A percentile compares a stretch with the other conserved stretches of the same genome.
These are phyloP conservation scores for Scarus forsteni DNA, from an alignment of 2,797 vertebrate species.

Conservation along the genomic window DNA sequence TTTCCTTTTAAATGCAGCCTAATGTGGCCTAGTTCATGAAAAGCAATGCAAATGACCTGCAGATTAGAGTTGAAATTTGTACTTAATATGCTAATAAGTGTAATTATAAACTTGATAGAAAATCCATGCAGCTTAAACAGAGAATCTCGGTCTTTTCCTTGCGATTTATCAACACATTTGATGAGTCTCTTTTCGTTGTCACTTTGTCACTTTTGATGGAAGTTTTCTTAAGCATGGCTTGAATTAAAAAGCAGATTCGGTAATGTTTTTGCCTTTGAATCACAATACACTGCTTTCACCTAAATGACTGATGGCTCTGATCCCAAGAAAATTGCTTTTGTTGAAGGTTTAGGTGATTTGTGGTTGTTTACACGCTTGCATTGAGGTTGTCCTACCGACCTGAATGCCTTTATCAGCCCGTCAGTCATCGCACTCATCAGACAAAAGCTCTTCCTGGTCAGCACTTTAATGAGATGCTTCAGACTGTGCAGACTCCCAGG, in stretches of 20 bases:
- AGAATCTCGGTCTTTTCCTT: constrained; percentile 18
- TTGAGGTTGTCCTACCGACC: constrained; percentile 65
- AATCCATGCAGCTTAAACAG: constrained; percentile 44
- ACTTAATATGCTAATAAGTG: constrained; percentile 72
- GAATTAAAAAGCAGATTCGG: constrained; percentile 11
- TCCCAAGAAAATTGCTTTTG: constrained; percentile 34
- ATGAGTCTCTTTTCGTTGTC: not conserved
- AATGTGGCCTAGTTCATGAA: constrained; percentile 56
- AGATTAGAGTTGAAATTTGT: constrained; percentile 59
- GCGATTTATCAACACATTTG: constrained; percentile 16
- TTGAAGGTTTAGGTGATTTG: constrained; percentile 17
- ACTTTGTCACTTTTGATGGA: constrained; percentile 13
- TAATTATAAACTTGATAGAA: constrained; percentile 59
- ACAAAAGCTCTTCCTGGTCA: constrained; percentile 12
- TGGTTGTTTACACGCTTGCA: constrained; percentile 46
- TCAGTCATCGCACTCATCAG: constrained; percentile 39
- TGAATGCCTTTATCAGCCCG: constrained; percentile 51
- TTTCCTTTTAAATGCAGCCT: constrained; percentile 42
- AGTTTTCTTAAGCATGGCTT: not conserved
- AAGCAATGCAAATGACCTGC: constrained; percentile 51
- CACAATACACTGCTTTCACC: constrained; percentile 3
- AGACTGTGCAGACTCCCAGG: constrained; percentile 4
- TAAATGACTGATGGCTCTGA: constrained; percentile 17
- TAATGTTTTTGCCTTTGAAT: constrained; percentile 17
- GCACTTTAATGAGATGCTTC: constrained; percentile 41